Evolutionary conservation across 2,113 vertebrate genomes (phyloP).

Genomic region (Rhinichthys klamathensis): DNA sequence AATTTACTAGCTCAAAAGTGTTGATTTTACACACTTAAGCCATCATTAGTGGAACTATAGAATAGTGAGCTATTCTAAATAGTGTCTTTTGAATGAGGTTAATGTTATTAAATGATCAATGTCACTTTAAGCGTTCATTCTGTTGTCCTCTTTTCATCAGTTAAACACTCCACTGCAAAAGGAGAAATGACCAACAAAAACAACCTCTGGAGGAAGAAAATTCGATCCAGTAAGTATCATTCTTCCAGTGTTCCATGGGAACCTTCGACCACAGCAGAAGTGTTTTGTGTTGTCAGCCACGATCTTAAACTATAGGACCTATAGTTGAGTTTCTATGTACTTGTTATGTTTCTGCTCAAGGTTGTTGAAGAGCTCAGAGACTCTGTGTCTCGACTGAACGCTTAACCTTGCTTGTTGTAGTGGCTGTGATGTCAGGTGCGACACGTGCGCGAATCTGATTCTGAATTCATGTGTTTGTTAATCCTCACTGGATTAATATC

Average conservation of each 20-base stretch:
- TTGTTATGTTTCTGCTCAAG: not conserved
- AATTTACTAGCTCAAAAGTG: no score
- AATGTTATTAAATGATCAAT: not conserved
- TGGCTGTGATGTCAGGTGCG: not conserved
- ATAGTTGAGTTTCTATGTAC: not conserved
- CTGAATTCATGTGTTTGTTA: not conserved
- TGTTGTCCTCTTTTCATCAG: slow-evolving; percentile 25
- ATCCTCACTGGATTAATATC: slow-evolving; percentile 24
- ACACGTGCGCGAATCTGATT: not conserved
- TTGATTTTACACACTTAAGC: no score
- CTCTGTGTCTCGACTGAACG: not conserved
- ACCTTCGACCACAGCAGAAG: not conserved
- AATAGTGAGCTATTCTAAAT: not conserved
- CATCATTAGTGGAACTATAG: no score
- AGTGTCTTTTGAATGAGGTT: not conserved
- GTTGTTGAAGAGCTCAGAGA: not conserved
- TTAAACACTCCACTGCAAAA: slow-evolving; percentile 26
- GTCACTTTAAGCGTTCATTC: not conserved
- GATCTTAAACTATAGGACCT: not conserved
- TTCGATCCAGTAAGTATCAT: slow-evolving; percentile 49
- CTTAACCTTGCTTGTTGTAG: not conserved
- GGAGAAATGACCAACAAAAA: slow-evolving; percentile 44
- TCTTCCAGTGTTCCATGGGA: not conserved
- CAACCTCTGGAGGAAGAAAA: slow-evolving; percentile 55
- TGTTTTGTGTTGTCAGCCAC: not conserved